Percentiles rank a stretch among this genome's conserved stretches.
phyloP scores from a whole-genome alignment of 2,113 vertebrate genomes.

The Taurulus bubalis region DNA sequence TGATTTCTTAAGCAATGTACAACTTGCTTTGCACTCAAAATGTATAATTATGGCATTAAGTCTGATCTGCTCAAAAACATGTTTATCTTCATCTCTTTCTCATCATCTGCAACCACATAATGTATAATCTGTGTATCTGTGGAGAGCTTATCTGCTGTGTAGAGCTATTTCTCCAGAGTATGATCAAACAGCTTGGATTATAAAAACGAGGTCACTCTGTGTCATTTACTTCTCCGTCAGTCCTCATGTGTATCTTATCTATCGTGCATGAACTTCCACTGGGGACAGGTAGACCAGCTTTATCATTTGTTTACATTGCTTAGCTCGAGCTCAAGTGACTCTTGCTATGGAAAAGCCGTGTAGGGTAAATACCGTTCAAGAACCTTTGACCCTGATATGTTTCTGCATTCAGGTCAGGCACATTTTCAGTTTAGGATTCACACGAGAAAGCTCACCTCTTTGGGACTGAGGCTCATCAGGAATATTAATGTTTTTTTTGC shows the following conservation, averaged over 20 bases:
- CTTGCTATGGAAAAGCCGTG: background rate
- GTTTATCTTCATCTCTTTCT: background rate
- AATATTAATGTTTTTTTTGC: slow-evolving; percentile 27
- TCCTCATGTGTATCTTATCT: slow-evolving; percentile 43
- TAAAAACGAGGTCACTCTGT: slow-evolving; percentile 37
- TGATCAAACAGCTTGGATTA: slow-evolving; percentile 47
- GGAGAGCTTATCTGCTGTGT: slow-evolving; percentile 1
- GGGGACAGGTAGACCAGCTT: background rate
- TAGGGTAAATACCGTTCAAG: slow-evolving; percentile 64
- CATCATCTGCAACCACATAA: background rate
- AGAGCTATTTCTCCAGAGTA: slow-evolving; percentile 20
- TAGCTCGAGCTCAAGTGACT: slow-evolving; percentile 39
- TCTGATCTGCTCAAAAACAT: background rate
- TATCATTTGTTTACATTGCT: slow-evolving; percentile 64
- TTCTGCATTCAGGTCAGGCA: background rate
- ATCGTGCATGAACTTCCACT: slow-evolving; percentile 17
- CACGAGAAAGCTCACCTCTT: background rate
- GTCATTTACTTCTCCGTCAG: slow-evolving; percentile 8
- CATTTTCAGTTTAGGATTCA: slow-evolving; percentile 14
- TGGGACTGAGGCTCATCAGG: background rate
- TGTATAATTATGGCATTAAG: background rate
- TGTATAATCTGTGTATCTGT: slow-evolving; percentile 16
- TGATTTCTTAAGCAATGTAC: background rate
- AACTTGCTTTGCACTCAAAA: too few species aligned
- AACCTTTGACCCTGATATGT: background rate